phyloP scores from a whole-genome alignment of 2,113 vertebrate species.

The Cricetomys ansorgei region DNA sequence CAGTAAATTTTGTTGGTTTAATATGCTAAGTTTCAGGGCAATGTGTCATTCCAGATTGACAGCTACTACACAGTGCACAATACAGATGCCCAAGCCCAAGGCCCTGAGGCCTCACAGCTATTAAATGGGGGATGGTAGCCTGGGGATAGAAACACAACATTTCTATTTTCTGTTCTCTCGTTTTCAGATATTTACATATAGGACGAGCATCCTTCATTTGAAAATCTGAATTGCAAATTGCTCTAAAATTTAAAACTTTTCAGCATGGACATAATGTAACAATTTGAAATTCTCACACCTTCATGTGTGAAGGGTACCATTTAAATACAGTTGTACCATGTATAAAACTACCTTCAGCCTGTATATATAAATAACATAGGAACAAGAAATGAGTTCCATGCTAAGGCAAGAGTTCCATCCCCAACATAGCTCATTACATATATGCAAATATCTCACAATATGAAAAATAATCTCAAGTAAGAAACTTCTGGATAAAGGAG shows the following conservation, averaged over 20 bases:
- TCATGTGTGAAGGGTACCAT: background rate
- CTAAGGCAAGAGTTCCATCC: background rate
- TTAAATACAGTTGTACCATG: background rate
- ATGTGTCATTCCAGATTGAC: background rate
- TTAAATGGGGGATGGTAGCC: background rate
- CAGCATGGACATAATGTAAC: background rate
- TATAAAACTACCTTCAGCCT: background rate
- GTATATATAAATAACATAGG: background rate
- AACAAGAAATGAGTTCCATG: background rate
- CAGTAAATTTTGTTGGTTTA: background rate
- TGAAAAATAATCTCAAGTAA: background rate
- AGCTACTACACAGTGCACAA: background rate
- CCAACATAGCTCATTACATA: background rate
- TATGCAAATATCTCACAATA: background rate
- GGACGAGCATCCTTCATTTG: background rate
- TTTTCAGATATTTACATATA: background rate
- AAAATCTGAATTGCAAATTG: background rate
- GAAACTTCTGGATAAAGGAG: background rate
- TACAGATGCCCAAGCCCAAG: background rate
- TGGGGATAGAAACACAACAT: background rate
- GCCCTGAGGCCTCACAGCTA: background rate
- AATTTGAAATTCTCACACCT: background rate
- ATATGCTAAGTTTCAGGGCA: background rate
- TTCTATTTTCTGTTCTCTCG: background rate
- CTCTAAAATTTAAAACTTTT: background rate